Conservation (phyloP, 2,113 vertebrate species). For the Tichodroma muraria region DNA sequence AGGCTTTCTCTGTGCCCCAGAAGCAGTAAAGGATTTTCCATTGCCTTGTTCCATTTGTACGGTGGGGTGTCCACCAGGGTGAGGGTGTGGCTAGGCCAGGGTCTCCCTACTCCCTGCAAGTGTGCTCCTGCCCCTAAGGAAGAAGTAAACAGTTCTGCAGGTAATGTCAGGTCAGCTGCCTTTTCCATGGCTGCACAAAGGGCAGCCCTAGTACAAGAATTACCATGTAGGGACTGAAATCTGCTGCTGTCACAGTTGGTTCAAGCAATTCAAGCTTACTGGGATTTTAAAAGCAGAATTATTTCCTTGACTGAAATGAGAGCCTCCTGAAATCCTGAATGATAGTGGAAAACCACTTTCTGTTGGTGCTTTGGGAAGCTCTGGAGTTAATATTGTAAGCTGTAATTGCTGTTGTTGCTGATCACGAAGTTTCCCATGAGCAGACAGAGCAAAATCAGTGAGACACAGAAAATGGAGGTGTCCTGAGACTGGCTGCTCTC, state of each 20-base stretch:
- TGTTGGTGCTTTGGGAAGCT: background rate
- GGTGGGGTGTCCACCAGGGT: rapidly evolving
- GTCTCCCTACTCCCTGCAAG: rapidly evolving
- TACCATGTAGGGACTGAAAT: background rate
- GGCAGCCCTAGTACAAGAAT: no score
- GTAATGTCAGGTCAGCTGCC: no score
- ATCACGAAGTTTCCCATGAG: background rate
- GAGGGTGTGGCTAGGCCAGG: rapidly evolving
- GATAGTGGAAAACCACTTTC: background rate
- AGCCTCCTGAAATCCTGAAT: background rate
- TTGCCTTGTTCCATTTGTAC: rapidly evolving
- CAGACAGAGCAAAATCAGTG: background rate
- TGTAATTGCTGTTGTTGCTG: background rate
- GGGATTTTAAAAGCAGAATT: background rate
- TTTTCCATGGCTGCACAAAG: background rate
- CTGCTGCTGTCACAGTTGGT: rapidly evolving
- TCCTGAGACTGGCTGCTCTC: background rate
- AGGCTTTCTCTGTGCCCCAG: background rate
- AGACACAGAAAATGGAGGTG: background rate
- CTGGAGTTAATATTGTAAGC: background rate
- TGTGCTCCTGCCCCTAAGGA: background rate
- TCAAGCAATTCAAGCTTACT: background rate
- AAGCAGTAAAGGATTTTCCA: rapidly evolving
- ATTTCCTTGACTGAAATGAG: background rate
- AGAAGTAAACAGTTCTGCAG: rapidly evolving